A percentile compares a stretch with the other conserved stretches of the same genome.
These are phyloP conservation scores for Mormoops blainvillei DNA, from an alignment of 2,113 vertebrate genomes.

Conservation along the genomic window DNA sequence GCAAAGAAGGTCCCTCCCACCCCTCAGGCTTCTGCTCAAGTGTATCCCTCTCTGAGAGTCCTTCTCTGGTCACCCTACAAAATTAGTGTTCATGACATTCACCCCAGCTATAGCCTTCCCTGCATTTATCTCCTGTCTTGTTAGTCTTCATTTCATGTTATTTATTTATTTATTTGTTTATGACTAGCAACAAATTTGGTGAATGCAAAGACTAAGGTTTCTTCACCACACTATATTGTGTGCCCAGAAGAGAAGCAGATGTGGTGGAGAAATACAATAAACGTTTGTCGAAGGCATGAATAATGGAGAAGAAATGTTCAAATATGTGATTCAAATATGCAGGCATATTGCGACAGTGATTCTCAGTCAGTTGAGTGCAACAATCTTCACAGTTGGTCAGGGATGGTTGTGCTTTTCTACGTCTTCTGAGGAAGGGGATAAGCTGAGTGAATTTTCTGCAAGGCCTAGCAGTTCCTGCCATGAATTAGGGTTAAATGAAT, in stretches of 20 bases:
- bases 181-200: neutral
- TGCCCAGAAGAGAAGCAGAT: neutral
- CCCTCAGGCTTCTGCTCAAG: neutral
- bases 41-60: neutral
- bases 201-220: neutral
- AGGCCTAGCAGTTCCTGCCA: neutral
- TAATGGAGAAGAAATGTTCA: neutral
- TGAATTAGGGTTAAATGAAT: neutral
- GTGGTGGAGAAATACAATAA: neutral
- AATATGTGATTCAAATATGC: neutral
- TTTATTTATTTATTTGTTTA: neutral
- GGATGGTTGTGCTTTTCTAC: neutral
- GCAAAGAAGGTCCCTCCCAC: fast-evolving
- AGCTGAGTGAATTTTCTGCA: neutral
- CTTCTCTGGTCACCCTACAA: neutral
- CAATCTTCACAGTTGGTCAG: neutral
- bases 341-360: neutral
- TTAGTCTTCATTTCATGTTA: neutral
- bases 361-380: neutral
- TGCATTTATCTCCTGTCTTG: neutral
- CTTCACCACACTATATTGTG: neutral
- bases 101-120: neutral
- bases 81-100: neutral
- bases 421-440: neutral
- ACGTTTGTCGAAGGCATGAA: neutral